Percentiles rank a stretch among this genome's conserved stretches.
phyloP scores from a whole-genome alignment of 1,140 invertebrate species.

The Doryteuthis pealeii region DNA sequence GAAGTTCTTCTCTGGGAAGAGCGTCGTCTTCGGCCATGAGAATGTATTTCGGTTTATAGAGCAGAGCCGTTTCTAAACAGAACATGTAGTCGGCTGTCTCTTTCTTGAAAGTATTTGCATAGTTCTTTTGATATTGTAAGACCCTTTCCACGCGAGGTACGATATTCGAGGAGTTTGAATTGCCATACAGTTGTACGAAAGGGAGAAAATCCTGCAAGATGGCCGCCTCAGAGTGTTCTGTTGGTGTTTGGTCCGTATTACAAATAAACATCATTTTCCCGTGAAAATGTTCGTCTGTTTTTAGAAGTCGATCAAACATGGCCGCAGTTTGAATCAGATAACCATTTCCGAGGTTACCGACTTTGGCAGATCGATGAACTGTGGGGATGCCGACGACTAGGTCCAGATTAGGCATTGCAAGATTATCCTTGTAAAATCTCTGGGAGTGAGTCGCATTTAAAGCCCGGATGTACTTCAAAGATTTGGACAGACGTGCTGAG shows the following conservation, averaged over 20 bases:
- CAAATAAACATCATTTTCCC: conserved; percentile 27
- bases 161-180: neutral
- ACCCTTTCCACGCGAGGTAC: conserved; percentile 6
- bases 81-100: conserved; percentile 32
- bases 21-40: conserved; percentile 38
- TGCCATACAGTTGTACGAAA: conserved; percentile 27
- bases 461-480: neutral
- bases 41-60: conserved; percentile 21
- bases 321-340: conserved; percentile 30
- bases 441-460: neutral
- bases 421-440: neutral
- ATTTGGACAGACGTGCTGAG: neutral
- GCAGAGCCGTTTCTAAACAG: conserved; percentile 27
- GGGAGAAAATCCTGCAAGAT: conserved; percentile 25
- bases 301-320: conserved; percentile 21
- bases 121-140: neutral
- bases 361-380: neutral
- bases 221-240: conserved; percentile 22
- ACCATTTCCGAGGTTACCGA: neutral
- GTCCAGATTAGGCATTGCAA: neutral
- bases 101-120: neutral
- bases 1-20: conserved; percentile 23
- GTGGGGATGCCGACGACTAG: neutral
- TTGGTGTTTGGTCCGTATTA: conserved; percentile 30
- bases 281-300: conserved; percentile 20